Percentiles rank a stretch among this genome's conserved stretches.
Evolutionary conservation across 2,888 invertebrate species (phyloP).

Genomic region (Xestia ashworthii): DNA sequence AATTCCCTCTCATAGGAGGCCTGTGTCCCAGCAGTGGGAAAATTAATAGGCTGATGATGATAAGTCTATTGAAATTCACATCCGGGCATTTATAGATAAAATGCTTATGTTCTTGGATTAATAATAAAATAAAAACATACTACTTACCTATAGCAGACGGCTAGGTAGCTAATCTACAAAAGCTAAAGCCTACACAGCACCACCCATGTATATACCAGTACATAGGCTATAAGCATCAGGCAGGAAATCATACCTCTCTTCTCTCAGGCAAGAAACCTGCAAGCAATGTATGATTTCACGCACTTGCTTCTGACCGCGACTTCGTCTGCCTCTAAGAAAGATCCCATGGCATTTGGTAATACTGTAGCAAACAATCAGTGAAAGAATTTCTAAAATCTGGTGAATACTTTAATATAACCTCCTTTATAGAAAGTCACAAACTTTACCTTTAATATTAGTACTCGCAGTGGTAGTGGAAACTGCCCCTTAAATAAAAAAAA

Average conservation of each 20-base stretch:
- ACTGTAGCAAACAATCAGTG: not conserved
- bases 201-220: no score
- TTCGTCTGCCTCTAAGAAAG: not conserved
- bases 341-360: not conserved
- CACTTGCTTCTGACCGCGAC: not conserved
- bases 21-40: no score
- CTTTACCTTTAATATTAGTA: not conserved
- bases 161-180: no score
- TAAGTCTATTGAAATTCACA: no score
- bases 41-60: no score
- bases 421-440: not conserved
- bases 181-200: not conserved
- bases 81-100: not conserved
- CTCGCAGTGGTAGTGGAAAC: not conserved
- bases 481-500: constrained; percentile 66
- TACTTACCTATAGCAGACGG: no score
- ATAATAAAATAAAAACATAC: no score
- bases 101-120: no score
- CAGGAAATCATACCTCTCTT: no score
- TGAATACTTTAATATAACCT: not conserved
- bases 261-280: no score
- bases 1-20: not conserved
- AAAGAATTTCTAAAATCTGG: not conserved
- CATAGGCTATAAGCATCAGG: no score
- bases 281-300: no score